Base-by-base conservation (phyloP, 1,140 invertebrate species). In the Heterodera schachtii region DNA sequence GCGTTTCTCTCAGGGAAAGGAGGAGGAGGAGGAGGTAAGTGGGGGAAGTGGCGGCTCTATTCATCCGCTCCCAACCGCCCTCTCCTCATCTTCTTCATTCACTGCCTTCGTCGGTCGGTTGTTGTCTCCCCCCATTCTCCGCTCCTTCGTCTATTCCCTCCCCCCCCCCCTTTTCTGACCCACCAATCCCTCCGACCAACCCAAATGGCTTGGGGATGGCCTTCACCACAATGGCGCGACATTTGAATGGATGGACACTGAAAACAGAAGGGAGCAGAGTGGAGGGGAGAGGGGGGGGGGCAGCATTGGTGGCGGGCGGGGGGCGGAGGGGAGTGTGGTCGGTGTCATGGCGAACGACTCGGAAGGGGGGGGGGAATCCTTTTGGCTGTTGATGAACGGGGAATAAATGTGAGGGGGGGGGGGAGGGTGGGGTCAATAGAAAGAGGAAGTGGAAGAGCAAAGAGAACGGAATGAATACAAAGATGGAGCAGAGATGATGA, bases 191-290 rank as follows among this genome's bases (percentile, higher is more conserved):
- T 11, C 69, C 69, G 69, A 43, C 69, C 41, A n/a, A 7, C 9
- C 69, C 31, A 71, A 71, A 71, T 41, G 69, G 69, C 69, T 71
- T 71, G 69, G 69, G 69, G 69, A 71, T 46, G 69, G 69, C 69
- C 69, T 71, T 71, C 69, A 64, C 57, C 57, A 64, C 57, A 71
- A 46, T 71, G 69, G 69, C 69, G 69, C 69, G 69, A 71, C 69
- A 71, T 71, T 71, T 71, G 69, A 71, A 71, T 71, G 69, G 69
- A 43, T 71, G 69, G 69, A 46, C 31, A 71, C 41, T 71, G 69
- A 43, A 43, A 8, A 46, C 31, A 41, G n/a, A 41, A 46, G 69
- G n/a, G 44, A 7, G 69, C 8, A 11, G 69, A 9, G 44, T 9
- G 57, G 57, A 16, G 16, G 16, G 13, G 13, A 16, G 57, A 16